Conservation (phyloP, 1,140 invertebrate genomes). For the Calosoma granatense region DNA sequence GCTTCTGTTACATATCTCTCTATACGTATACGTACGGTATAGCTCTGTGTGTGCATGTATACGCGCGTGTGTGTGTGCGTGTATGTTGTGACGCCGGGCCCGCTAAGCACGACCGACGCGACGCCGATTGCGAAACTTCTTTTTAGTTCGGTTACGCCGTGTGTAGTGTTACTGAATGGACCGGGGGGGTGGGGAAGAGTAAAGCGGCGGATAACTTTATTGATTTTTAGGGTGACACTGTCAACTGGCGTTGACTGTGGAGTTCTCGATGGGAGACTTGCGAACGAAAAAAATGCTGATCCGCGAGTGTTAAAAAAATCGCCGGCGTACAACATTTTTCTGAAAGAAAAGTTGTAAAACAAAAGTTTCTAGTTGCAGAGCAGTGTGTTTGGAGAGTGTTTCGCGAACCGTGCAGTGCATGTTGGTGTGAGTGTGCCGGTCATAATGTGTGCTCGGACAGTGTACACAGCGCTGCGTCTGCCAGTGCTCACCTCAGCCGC, state of each 20-base stretch:
- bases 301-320: slow-evolving; percentile 24
- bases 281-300: slow-evolving; percentile 36
- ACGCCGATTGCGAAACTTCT: slow-evolving; percentile 16
- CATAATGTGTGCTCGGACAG: slow-evolving; percentile 30
- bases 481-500: slow-evolving; percentile 28
- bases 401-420: slow-evolving; percentile 11
- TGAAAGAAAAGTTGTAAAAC: slow-evolving; percentile 7
- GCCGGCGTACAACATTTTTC: slow-evolving; percentile 6
- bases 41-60: not conserved
- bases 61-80: slow-evolving; percentile 2
- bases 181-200: slow-evolving; percentile 33
- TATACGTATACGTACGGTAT: slow-evolving; percentile 2
- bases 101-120: slow-evolving; percentile 12
- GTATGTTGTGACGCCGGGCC: slow-evolving; percentile 12
- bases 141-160: slow-evolving; percentile 5
- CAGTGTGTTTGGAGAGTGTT: slow-evolving; percentile 19
- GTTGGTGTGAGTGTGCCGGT: slow-evolving; percentile 20
- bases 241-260: slow-evolving; percentile 40
- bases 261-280: slow-evolving; percentile 39
- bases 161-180: slow-evolving; percentile 19
- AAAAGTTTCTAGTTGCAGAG: slow-evolving; percentile 10
- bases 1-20: not conserved
- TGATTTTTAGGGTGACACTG: slow-evolving; percentile 58
- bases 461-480: slow-evolving; percentile 25
- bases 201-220: slow-evolving; percentile 46